These are phyloP conservation scores for Monomorium pharaonis DNA, from an alignment of 1,140 invertebrate species.

Conservation along the genomic window DNA sequence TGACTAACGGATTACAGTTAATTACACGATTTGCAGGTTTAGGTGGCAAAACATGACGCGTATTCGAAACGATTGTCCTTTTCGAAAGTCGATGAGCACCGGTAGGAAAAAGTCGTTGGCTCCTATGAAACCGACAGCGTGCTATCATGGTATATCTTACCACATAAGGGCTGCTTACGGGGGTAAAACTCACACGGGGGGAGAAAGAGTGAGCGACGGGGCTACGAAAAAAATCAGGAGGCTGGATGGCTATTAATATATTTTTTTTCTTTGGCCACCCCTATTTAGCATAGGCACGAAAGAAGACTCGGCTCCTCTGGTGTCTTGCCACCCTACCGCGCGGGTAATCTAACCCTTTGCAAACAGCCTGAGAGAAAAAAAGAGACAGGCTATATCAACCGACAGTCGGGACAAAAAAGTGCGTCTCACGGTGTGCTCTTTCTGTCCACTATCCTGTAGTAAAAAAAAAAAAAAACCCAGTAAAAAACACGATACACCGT, in stretches of 20 bases:
- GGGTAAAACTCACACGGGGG: constrained; percentile 48
- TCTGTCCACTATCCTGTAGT: constrained; percentile 22
- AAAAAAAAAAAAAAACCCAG: background rate
- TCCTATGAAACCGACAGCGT: constrained; percentile 14
- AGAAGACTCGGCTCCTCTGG: constrained; percentile 55
- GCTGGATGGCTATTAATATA: constrained; percentile 83
- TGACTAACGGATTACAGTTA: constrained; percentile 19
- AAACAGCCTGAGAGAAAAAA: constrained; percentile 75
- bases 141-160: constrained; percentile 82
- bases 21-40: constrained; percentile 26
- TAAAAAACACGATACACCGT: constrained; percentile 49
- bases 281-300: constrained; percentile 82
- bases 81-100: constrained; percentile 37
- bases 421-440: constrained; percentile 59
- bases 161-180: constrained; percentile 74
- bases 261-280: constrained; percentile 79
- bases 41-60: constrained; percentile 15
- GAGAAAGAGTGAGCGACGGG: constrained; percentile 41
- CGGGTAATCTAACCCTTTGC: constrained; percentile 76
- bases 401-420: constrained; percentile 34
- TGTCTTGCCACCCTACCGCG: constrained; percentile 47
- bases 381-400: constrained; percentile 45
- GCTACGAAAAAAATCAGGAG: constrained; percentile 75
- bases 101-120: constrained; percentile 68
- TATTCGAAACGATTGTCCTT: constrained; percentile 45